A percentile compares a stretch with the other conserved stretches of the same genome.
Evolutionary conservation across 92 coral and sea anemone species (phyloP).

Genomic region (Porites divaricata): DNA sequence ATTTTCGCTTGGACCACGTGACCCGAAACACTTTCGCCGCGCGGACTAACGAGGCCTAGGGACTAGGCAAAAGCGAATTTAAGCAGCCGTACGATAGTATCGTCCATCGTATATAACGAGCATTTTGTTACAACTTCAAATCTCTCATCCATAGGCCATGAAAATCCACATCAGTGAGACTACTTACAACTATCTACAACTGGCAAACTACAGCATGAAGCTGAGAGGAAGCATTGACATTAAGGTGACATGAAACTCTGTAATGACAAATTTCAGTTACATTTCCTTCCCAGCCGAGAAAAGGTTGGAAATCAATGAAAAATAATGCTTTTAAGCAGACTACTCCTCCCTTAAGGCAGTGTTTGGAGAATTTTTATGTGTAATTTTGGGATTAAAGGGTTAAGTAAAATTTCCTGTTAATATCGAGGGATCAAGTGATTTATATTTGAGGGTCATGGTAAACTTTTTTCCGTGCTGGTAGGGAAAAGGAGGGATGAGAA

Average conservation of each 20-base stretch:
- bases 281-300: neutral
- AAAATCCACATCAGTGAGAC: conserved; percentile 81
- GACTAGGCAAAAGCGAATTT: too few relatives aligned
- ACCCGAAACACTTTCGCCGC: too few relatives aligned
- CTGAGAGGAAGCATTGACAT: conserved; percentile 87
- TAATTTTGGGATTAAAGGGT: too few relatives aligned
- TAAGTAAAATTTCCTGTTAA: too few relatives aligned
- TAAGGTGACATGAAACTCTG: conserved; percentile 53
- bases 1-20: too few relatives aligned
- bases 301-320: too few relatives aligned
- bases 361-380: too few relatives aligned
- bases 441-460: neutral
- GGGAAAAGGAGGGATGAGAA: conserved; percentile 95
- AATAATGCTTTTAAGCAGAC: too few relatives aligned
- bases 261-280: neutral
- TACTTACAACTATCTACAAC: conserved; percentile 52
- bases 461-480: neutral
- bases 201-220: conserved; percentile 70
- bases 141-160: conserved; percentile 57
- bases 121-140: neutral
- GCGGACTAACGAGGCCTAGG: too few relatives aligned
- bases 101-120: neutral
- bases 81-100: too few relatives aligned
- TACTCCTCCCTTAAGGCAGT: too few relatives aligned
- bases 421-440: too few relatives aligned